Percentiles rank a stretch among this genome's conserved stretches.
phyloP scores from a whole-genome alignment of 30 jellyfish, hydroid and myxozoan species.

The Catostylus mosaicus region DNA sequence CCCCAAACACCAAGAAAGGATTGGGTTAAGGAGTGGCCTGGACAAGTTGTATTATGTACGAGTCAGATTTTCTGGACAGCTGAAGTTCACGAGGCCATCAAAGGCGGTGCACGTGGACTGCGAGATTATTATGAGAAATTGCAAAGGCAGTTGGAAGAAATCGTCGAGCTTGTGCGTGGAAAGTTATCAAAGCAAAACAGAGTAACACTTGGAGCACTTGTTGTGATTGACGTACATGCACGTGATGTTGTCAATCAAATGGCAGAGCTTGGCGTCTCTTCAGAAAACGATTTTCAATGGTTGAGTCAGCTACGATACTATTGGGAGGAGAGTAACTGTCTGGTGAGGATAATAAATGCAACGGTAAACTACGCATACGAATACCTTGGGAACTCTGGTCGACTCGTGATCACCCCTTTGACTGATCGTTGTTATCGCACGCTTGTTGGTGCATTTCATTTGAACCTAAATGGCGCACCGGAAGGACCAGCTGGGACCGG shows the following conservation, averaged over 20 bases:
- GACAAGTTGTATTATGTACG: constrained; percentile 95
- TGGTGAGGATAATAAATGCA: constrained; percentile 89
- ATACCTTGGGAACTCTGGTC: constrained; percentile 95
- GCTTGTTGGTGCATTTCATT: constrained; percentile 94
- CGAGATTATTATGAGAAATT: constrained; percentile 83
- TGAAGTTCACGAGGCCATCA: constrained; percentile 96
- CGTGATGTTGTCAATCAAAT: constrained; percentile 93
- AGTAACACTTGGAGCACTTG: constrained; percentile 97
- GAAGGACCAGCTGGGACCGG: constrained; percentile 99
- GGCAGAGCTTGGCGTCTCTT: constrained; percentile 93
- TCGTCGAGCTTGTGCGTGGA: constrained; percentile 95
- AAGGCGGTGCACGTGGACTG: constrained; percentile 92
- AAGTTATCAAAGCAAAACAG: constrained; percentile 95
- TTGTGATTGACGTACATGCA: constrained; percentile 97
- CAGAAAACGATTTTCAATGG: constrained; percentile 97
- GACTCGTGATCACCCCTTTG: constrained; percentile 96
- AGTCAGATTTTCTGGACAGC: constrained; percentile 99
- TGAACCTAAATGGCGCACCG: constrained; percentile 98
- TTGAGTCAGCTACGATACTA: constrained; percentile 91
- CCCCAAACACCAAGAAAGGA: constrained; percentile 87
- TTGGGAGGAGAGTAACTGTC: constrained; percentile 92
- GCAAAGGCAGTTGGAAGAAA: constrained; percentile 90
- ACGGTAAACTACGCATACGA: constrained; percentile 96
- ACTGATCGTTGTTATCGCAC: constrained; percentile 99
- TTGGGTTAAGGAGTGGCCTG: constrained; percentile 99